Conservation (phyloP, 2,888 invertebrate species). For the Pseudococcus longispinus region DNA sequence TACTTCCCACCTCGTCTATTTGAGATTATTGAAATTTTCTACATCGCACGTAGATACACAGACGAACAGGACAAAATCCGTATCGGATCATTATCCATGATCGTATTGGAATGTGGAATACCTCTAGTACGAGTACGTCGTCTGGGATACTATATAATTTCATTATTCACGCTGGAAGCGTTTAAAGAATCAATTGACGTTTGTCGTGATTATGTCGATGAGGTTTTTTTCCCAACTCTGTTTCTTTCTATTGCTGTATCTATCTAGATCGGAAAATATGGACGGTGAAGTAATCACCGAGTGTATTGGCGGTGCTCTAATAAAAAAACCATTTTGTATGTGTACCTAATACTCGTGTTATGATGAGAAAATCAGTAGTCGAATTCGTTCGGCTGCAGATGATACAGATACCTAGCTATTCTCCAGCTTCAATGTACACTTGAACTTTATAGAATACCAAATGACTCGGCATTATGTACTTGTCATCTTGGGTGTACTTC, state of each 20-base stretch:
- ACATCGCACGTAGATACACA: background rate
- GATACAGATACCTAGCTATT: too few relatives aligned
- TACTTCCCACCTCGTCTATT: background rate
- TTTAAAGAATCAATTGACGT: constrained; percentile 44
- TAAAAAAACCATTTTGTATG: constrained; percentile 8
- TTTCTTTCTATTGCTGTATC: background rate
- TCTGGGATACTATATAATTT: constrained; percentile 20
- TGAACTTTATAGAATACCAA: constrained; percentile 28
- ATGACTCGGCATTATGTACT: constrained; percentile 24
- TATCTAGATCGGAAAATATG: background rate
- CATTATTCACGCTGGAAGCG: constrained; percentile 37
- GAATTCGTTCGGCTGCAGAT: constrained; percentile 8
- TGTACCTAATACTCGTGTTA: background rate
- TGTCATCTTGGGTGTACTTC: constrained; percentile 32
- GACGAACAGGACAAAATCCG: background rate
- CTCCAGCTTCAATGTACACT: background rate
- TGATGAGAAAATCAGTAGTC: background rate
- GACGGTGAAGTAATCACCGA: background rate
- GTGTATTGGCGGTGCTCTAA: background rate
- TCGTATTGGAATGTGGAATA: constrained; percentile 31
- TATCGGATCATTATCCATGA: constrained; percentile 27
- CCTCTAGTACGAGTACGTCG: background rate
- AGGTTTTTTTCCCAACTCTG: background rate
- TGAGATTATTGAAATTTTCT: constrained; percentile 30
- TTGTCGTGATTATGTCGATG: constrained; percentile 31